A percentile compares a stretch with the other conserved stretches of the same genome.
These are phyloP conservation scores for Phoenoteleia sp. DNA, from an alignment of 2,888 invertebrate genomes.

Conservation along the genomic window DNA sequence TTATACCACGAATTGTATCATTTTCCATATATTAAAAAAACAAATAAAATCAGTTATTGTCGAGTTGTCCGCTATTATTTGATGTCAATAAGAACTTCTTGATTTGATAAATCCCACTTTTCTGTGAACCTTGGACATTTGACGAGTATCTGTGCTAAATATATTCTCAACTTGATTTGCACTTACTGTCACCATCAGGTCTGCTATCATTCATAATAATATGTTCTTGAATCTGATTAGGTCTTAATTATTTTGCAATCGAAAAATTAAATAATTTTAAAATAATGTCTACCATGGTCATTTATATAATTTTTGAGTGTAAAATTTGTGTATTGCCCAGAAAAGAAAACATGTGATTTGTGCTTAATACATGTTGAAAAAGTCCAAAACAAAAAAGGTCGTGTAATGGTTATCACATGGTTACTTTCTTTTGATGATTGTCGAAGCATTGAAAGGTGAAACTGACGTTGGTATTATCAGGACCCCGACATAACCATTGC, in stretches of 20 bases:
- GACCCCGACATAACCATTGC: slow-evolving; percentile 50
- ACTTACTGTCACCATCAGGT: slow-evolving; percentile 2
- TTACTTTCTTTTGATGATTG: slow-evolving; percentile 63
- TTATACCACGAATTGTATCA: slow-evolving; percentile 21
- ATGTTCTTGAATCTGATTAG: neutral
- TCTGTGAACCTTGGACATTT: slow-evolving; percentile 67
- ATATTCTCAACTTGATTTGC: slow-evolving; percentile 41
- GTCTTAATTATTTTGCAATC: no score
- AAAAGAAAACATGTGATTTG: slow-evolving; percentile 12
- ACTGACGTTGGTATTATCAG: slow-evolving; percentile 63
- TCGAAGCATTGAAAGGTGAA: slow-evolving; percentile 69
- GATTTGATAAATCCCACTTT: slow-evolving; percentile 64
- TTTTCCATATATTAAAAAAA: slow-evolving; percentile 17
- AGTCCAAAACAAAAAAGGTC: slow-evolving; percentile 60
- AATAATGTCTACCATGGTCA: no score
- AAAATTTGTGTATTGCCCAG: neutral
- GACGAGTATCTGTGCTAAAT: slow-evolving; percentile 51
- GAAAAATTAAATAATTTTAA: no score
- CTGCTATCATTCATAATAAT: neutral
- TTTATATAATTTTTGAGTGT: no score
- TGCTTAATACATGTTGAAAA: slow-evolving; percentile 8
- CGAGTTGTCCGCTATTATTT: slow-evolving; percentile 62
- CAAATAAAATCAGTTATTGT: slow-evolving; percentile 50
- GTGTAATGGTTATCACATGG: slow-evolving; percentile 47
- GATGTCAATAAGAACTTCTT: slow-evolving; percentile 54